Base-by-base conservation (phyloP, 1,140 invertebrate species). In the Tetragnatha versicolor region DNA sequence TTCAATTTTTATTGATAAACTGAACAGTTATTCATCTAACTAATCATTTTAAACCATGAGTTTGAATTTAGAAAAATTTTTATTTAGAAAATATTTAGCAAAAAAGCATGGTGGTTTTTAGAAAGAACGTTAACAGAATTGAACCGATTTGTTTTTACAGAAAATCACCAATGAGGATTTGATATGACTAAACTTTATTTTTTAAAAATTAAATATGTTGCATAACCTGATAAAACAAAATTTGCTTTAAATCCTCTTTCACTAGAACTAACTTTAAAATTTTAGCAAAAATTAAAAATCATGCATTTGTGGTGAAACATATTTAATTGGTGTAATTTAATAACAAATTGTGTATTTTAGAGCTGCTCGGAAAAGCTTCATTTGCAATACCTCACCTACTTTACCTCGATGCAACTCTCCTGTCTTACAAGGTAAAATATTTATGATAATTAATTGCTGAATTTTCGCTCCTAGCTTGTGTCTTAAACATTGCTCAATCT, bases 371-470 rank as follows among this genome's bases (percentile, higher is more conserved):
- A 91, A 91, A 83, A 91, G 90, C 82, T 89, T 91, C 81, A 90
- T 91, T 79, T 86, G 89, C 6, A 90, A 90, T 58, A 91, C 91
- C 14, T 91, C 90, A 61, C 91, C 90, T 20, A 92, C 92, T 73
- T 88, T 94, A 81, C 92, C 92, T 63, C 86, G 93, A 86, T 93
- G 92, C 83, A 92, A 94, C 85, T 94, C 93, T 35, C 93, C 93
- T 27, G 86, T 91, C 82, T 89, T 89, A 22, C 82, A 83, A 86
- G 89, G 90, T 83, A 80, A 63, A 55, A 29, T 51, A 25, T 29
- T 49, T 10, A 2, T n/a, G 17, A n/a, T n/a, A 55, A 7, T 55
- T 7, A 55, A 10, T 17, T 45, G 17, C 7, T 55, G 51, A 55
- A 12, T 9, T 14, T 55, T 55, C 22, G 22, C 10, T 12, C 10